Evolutionary conservation across 2,113 vertebrate genomes (phyloP).

Genomic region (Bubo bubo): DNA sequence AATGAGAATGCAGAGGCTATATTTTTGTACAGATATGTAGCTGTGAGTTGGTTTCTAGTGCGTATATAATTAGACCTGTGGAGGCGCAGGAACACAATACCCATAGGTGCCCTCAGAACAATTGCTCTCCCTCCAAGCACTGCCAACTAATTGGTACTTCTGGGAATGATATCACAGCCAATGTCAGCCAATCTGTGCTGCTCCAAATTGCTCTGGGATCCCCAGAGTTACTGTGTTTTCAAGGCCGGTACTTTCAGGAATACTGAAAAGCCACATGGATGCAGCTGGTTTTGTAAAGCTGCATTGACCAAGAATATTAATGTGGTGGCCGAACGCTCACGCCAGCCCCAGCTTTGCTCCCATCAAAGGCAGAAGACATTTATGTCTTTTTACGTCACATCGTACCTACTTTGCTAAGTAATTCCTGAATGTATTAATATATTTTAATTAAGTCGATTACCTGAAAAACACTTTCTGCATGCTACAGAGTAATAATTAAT

Average conservation of each 20-base stretch:
- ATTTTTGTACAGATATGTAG: slow-evolving; percentile 45
- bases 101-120: slow-evolving; percentile 57
- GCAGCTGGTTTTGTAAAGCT: not conserved
- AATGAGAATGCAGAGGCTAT: not conserved
- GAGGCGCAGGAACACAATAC: slow-evolving; percentile 36
- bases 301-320: not conserved
- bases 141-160: slow-evolving; percentile 68
- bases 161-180: slow-evolving; percentile 60
- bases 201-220: slow-evolving; percentile 44
- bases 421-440: not conserved
- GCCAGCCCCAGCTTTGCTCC: not conserved
- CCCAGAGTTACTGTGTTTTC: slow-evolving; percentile 24
- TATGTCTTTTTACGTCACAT: not conserved
- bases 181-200: slow-evolving; percentile 27
- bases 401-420: not conserved
- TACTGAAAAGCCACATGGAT: slow-evolving; percentile 26
- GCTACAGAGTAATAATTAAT: not conserved
- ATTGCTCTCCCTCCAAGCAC: slow-evolving; percentile 56
- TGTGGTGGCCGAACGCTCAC: fast-evolving
- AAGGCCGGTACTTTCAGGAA: slow-evolving; percentile 45
- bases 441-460: not conserved
- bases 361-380: not conserved
- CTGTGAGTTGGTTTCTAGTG: slow-evolving; percentile 19
- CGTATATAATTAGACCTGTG: slow-evolving; percentile 34
- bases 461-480: not conserved